Base-by-base conservation (phyloP, 1,140 invertebrate species). In the Bacillus rossius region DNA sequence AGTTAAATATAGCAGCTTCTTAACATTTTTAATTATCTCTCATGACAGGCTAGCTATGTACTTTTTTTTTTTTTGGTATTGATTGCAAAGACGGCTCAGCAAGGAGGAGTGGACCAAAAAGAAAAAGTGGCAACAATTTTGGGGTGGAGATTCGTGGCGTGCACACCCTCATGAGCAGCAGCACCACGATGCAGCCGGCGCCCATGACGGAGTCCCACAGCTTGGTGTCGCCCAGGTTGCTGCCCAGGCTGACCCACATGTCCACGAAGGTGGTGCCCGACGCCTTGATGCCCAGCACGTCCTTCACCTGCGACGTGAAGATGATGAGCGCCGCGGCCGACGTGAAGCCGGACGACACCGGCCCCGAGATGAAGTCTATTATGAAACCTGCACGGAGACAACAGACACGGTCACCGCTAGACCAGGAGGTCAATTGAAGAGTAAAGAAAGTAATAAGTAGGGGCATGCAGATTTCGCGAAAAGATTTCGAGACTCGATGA, bases 301-400 rank as follows among this genome's bases (percentile, higher is more conserved):
- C 86, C 73, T 92, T 95, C 8, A 96, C 75, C 78, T 96, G 94
- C 1, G 91, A 91, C 2, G 88, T 86, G 1, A 91, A 83, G 47
- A 96, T 96, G 57, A 94, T 92, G 17, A 97, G 77, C 17, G 94
- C 92, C 8, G 94, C 93, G 1, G 94, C 93, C 1, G 91, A 93
- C 0, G 92, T 96, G 69, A 96, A 97, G 13, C 92, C 92, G 13
- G 89, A 93, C 14, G 93, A 93, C 0, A 96, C 93, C 0, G 94
- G 92, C 3, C 89, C 88, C 0, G 92, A 95, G 1, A 97, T 92
- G 72, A 95, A 96, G 73, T 96, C 91, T 50, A 96, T 89, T 25
- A 97, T 76, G 70, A 96, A 95, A 45, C 94, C 91, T 89, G 70
- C 10, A 34, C 4, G 5, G 10, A 62, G 61, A 61, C 59, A 61